Evolutionary conservation across 2,888 invertebrate genomes (phyloP), one percentile per base, ranked within the genome.

Genomic region (Plebejus argus): DNA sequence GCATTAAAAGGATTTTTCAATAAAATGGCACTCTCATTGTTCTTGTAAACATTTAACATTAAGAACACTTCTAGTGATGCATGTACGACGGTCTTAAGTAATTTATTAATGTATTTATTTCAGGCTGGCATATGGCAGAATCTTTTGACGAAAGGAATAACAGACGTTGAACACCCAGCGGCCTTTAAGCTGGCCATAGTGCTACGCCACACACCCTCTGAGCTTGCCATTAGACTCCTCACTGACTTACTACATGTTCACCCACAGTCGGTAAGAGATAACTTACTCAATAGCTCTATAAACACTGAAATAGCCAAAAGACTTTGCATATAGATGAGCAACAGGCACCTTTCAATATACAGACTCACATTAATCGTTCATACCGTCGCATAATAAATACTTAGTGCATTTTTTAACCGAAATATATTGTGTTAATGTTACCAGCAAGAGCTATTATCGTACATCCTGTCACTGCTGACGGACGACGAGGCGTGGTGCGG

Each of bases 101-200:
- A 18, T 28, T 3, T 28, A 28, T 53, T 70, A 56, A 20, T 76
- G 35, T 81, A 85, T 71, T 53, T 76, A 53, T 81, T 86, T 18
- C 86, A 94, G 93, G 91, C 93, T 4, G 91, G 89, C 0, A 87
- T 93, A 1, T 94, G 93, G 93, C 88, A 89, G 82, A 88, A 87
- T 79, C 81, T 93, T 77, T 82, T 91, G 8, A 80, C 84, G 8
- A 88, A 88, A 77, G 93, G 92, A n/a, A 87, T 90, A 10, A 84
- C 85, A 3, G 91, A 91, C 61, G 93, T 90, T 78, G 86, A 86
- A 79, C 91, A 92, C 78, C 92, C 93, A 1, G 92, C 91, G 0
- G 93, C 92, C 1, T 94, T 93, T 83, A 89, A 90, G 80, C 84
- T 93, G 66, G 93, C 93, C 0, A 85, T 94, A 53, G 91, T 93